phyloP scores from a whole-genome alignment of 2,113 vertebrate species.

The Calyptommatus sinebrachiatus region DNA sequence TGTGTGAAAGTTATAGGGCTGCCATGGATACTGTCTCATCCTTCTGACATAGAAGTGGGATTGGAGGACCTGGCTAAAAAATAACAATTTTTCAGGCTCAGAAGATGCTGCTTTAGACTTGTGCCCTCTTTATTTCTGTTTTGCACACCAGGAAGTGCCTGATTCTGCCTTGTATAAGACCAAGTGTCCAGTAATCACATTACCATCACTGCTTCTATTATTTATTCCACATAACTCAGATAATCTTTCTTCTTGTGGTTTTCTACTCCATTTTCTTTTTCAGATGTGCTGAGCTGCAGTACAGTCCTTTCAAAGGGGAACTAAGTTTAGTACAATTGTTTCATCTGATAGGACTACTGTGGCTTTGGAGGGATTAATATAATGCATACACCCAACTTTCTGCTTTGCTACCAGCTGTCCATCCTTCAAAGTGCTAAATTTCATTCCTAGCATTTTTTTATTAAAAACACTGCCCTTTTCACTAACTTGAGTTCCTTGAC shows the following conservation, averaged over 20 bases:
- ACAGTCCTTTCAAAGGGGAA: neutral
- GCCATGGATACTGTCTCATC: neutral
- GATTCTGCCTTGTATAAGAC: neutral
- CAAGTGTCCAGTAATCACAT: neutral
- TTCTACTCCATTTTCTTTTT: neutral
- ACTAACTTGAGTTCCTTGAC: no score
- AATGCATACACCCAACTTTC: neutral
- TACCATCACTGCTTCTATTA: neutral
- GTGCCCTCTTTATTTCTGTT: neutral
- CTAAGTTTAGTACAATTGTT: neutral
- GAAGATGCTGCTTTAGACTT: no score
- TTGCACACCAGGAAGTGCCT: neutral
- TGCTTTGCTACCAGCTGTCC: neutral
- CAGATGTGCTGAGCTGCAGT: neutral
- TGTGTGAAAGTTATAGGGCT: no score
- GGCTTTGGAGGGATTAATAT: neutral
- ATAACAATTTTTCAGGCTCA: no score
- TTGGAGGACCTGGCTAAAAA: no score
- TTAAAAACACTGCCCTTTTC: no score
- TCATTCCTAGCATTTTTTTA: neutral
- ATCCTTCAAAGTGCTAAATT: neutral
- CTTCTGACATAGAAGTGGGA: no score
- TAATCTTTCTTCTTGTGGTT: neutral
- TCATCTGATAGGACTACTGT: neutral
- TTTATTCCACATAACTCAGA: neutral